A percentile compares a stretch with the other conserved stretches of the same genome.
Conservation (phyloP, 2,888 invertebrate genomes). For the Acrobasis repandana region DNA sequence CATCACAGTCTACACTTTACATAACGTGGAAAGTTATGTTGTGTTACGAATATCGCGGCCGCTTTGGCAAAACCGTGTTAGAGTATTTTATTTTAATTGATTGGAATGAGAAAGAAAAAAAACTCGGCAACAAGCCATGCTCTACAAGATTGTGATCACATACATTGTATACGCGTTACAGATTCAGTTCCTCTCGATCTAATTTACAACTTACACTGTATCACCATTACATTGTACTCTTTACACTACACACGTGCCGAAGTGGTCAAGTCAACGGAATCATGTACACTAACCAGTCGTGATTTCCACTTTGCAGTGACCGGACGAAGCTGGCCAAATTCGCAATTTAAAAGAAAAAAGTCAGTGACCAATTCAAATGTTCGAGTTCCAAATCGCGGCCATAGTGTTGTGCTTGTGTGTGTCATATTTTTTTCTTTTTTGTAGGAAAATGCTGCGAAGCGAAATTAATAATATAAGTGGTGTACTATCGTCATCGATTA, state of each 20-base stretch:
- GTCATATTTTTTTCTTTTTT: conserved; percentile 75
- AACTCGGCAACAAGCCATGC: background rate
- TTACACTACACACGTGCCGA: conserved; percentile 59
- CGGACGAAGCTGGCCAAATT: conserved; percentile 79
- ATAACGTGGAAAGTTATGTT: too few relatives aligned
- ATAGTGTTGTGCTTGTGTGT: conserved; percentile 72
- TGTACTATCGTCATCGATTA: conserved; percentile 79
- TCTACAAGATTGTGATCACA: conserved; percentile 5
- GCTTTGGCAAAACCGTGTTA: too few relatives aligned
- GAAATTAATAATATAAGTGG: conserved; percentile 82
- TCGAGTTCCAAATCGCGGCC: conserved; percentile 42
- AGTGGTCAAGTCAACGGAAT: conserved; percentile 59
- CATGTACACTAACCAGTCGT: conserved; percentile 71
- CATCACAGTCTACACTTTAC: too few relatives aligned
- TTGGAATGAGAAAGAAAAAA: background rate
- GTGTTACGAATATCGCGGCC: too few relatives aligned
- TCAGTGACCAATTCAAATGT: conserved; percentile 45
- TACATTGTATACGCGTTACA: conserved; percentile 32
- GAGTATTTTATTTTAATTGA: background rate
- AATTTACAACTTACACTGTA: conserved; percentile 30
- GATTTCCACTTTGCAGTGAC: conserved; percentile 81
- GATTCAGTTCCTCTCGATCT: conserved; percentile 42
- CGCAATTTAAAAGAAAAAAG: conserved; percentile 59
- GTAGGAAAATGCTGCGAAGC: conserved; percentile 78
- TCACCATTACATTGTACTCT: conserved; percentile 48